phyloP scores from a whole-genome alignment of 2,113 vertebrate species.

The Phrynocephalus versicolor region DNA sequence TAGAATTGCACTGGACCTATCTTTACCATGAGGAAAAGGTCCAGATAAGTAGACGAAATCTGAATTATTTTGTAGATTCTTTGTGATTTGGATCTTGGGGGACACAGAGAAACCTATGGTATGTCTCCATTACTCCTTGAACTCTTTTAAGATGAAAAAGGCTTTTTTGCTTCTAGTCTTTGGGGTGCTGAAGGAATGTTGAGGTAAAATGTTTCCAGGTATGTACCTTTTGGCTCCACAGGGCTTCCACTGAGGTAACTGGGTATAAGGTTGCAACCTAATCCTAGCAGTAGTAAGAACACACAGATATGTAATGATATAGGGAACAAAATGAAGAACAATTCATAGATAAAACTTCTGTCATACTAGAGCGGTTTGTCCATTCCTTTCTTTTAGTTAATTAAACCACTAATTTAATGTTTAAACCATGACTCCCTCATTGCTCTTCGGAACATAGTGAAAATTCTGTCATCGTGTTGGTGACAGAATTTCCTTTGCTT shows the following conservation, averaged over 20 bases:
- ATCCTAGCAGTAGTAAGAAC: neutral
- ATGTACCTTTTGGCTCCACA: neutral
- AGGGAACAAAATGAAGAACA: neutral
- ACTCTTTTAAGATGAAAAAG: too few species aligned
- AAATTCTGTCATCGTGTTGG: slow-evolving; percentile 20
- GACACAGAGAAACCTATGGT: too few species aligned
- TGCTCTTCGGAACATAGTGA: neutral
- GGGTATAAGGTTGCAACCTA: neutral
- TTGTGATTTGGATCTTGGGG: too few species aligned
- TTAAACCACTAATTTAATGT: slow-evolving; percentile 6
- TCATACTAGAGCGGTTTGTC: neutral
- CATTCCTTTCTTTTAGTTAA: neutral
- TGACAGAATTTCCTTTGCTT: neutral
- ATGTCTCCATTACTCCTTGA: too few species aligned
- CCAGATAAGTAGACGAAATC: too few species aligned
- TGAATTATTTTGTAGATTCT: too few species aligned
- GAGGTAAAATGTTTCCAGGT: too few species aligned
- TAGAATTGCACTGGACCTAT: neutral
- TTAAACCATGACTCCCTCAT: neutral
- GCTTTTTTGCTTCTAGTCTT: too few species aligned
- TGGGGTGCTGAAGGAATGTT: too few species aligned
- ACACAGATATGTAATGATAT: neutral
- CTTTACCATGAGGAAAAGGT: too few species aligned
- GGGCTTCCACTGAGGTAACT: neutral
- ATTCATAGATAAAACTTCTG: neutral